These are phyloP conservation scores for Chaetoderma sp. DNA, from an alignment of 2,888 invertebrate genomes.

Conservation along the genomic window DNA sequence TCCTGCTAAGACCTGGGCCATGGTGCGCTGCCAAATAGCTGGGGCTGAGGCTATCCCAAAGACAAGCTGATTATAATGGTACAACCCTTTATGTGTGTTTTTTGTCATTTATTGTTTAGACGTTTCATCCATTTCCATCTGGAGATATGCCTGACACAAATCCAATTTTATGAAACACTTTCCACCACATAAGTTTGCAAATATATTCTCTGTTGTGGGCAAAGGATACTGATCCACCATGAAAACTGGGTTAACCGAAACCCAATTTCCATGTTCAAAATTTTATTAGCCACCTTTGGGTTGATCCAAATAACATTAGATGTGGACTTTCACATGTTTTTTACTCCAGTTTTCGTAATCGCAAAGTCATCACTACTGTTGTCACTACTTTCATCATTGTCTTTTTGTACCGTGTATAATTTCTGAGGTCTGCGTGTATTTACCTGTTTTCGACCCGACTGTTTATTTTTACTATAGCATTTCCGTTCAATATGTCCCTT, in stretches of 20 bases:
- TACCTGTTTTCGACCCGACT: too few species aligned
- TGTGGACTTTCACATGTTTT: too few species aligned
- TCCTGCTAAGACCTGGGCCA: slow-evolving; percentile 30
- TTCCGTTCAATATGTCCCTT: too few species aligned
- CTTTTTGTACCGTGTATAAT: too few species aligned
- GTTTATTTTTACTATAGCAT: too few species aligned
- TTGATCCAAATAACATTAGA: neutral
- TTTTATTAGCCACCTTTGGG: slow-evolving; percentile 16
- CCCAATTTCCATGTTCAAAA: slow-evolving; percentile 35
- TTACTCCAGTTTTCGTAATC: too few species aligned
- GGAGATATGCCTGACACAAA: slow-evolving; percentile 34
- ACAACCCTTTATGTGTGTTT: slow-evolving; percentile 26
- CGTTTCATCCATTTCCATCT: slow-evolving; percentile 31
- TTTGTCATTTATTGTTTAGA: slow-evolving; percentile 9
- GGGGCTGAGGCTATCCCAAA: slow-evolving; percentile 38
- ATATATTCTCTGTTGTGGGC: slow-evolving; percentile 20
- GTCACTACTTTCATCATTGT: too few species aligned
- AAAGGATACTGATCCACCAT: slow-evolving; percentile 28
- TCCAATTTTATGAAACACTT: slow-evolving; percentile 37
- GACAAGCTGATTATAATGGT: slow-evolving; percentile 29
- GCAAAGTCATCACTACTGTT: too few species aligned
- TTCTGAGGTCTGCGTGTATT: too few species aligned
- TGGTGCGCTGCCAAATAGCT: slow-evolving; percentile 36
- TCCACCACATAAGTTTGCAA: neutral
- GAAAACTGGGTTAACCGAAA: slow-evolving; percentile 25